phyloP scores from a whole-genome alignment of 1,140 invertebrate species.

The Drosophila rhopaloa region DNA sequence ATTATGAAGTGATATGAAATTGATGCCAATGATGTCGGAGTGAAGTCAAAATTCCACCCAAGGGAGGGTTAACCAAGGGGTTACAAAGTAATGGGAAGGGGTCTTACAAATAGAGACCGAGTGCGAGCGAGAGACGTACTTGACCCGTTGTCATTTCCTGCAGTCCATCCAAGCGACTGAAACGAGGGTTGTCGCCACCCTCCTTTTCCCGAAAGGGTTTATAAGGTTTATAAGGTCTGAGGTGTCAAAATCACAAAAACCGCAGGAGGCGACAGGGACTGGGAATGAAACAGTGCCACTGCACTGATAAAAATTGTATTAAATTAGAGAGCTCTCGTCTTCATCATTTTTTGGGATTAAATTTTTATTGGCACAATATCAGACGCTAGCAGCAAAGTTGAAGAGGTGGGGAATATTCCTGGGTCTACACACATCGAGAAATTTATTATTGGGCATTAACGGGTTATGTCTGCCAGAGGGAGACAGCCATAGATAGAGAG shows the following conservation, averaged over 20 bases:
- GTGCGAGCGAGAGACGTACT: neutral
- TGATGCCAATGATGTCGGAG: slow-evolving; percentile 77
- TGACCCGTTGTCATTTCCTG: slow-evolving; percentile 55
- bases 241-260: slow-evolving; percentile 66
- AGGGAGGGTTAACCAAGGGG: slow-evolving; percentile 1
- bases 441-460: slow-evolving; percentile 80
- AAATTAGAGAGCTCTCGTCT: slow-evolving; percentile 60
- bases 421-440: slow-evolving; percentile 27
- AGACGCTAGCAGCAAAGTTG: slow-evolving; percentile 30
- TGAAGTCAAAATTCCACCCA: slow-evolving; percentile 66
- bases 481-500: slow-evolving; percentile 2
- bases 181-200: slow-evolving; percentile 46
- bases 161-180: slow-evolving; percentile 32
- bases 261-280: slow-evolving; percentile 7
- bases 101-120: neutral
- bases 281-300: slow-evolving; percentile 31
- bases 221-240: neutral
- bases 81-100: neutral
- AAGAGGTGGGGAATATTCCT: slow-evolving; percentile 5
- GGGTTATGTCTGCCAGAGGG: slow-evolving; percentile 52
- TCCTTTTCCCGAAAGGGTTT: slow-evolving; percentile 45
- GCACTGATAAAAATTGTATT: slow-evolving; percentile 73
- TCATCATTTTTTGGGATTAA: slow-evolving; percentile 64
- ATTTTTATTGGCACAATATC: slow-evolving; percentile 83
- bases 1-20: slow-evolving; percentile 82